Percentiles rank a stretch among this genome's conserved stretches.
Evolutionary conservation across 2,113 vertebrate species (phyloP).

Genomic region (Rhinolophus ferrumequinum): DNA sequence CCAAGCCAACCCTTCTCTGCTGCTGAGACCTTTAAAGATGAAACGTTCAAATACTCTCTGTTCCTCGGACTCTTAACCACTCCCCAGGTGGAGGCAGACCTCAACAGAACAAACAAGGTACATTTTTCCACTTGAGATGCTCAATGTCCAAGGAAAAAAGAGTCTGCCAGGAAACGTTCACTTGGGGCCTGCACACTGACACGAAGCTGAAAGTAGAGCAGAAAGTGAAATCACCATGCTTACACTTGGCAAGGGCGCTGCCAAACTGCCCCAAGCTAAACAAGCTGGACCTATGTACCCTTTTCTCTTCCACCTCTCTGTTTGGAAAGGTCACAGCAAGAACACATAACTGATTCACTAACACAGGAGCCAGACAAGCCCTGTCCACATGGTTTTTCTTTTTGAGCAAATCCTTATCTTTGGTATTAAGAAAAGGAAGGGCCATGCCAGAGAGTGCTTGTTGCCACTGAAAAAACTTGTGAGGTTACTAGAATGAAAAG

Average conservation of each 20-base stretch:
- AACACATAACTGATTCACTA: neutral
- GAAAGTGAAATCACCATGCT: constrained; percentile 48
- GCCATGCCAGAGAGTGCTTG: neutral
- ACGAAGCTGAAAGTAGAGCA: constrained; percentile 54
- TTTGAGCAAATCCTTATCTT: constrained; percentile 40
- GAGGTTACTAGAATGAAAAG: constrained; percentile 51
- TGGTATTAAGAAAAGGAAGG: constrained; percentile 19
- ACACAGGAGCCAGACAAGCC: neutral
- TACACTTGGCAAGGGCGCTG: constrained; percentile 44
- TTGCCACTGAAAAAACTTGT: constrained; percentile 23
- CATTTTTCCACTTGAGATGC: constrained; percentile 55
- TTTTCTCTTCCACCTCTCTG: neutral
- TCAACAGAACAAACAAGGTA: constrained; percentile 24
- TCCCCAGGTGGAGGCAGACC: neutral
- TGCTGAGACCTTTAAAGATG: constrained; percentile 42
- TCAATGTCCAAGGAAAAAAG: constrained; percentile 48
- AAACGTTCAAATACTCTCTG: constrained; percentile 13
- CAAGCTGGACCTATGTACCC: neutral
- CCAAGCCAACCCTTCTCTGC: constrained; percentile 38
- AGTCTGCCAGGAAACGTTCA: constrained; percentile 46
- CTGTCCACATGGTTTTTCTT: neutral
- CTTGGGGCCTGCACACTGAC: constrained; percentile 61
- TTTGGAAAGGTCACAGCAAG: constrained; percentile 11
- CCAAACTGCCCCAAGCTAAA: constrained; percentile 6
- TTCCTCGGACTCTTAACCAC: neutral